Percentiles rank a stretch among this genome's conserved stretches.
Conservation (phyloP, 2,797 vertebrate genomes). For the Hapalemur alaotrensis region DNA sequence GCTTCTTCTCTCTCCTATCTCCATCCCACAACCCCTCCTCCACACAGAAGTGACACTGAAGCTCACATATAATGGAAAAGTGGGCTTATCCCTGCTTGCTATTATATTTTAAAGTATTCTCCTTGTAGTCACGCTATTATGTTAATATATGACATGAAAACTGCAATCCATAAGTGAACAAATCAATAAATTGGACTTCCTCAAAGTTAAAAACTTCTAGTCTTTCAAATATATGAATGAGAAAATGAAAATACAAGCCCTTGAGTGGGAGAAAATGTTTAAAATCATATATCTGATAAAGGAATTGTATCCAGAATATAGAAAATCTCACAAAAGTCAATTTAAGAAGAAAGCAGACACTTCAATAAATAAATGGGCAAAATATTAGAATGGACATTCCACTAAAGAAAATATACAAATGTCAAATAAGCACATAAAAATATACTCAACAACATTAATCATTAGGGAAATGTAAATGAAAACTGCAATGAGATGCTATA, state of each 20-base stretch:
- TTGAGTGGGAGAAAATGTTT: not conserved
- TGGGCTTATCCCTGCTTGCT: not conserved
- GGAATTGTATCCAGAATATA: not conserved
- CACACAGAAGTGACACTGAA: not conserved
- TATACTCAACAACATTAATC: not conserved
- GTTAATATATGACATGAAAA: not conserved
- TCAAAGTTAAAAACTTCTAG: not conserved
- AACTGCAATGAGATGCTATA: not conserved
- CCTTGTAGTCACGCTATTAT: not conserved
- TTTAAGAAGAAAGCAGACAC: not conserved
- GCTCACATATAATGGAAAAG: not conserved
- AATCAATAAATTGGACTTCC: not conserved
- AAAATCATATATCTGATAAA: not conserved
- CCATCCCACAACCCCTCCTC: not conserved
- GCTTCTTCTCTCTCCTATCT: not conserved
- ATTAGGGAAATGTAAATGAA: not conserved
- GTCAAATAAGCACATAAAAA: not conserved
- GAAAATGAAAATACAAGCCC: not conserved
- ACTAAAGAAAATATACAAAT: not conserved
- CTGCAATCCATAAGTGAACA: not conserved
- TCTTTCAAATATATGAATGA: not conserved
- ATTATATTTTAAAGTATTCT: not conserved
- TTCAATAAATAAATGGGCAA: not conserved
- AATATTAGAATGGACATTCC: not conserved
- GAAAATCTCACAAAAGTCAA: not conserved